Percentiles rank a stretch among this genome's conserved stretches.
phyloP scores from a whole-genome alignment of 2,113 vertebrate genomes.

The Brachypodius melanocephalos region DNA sequence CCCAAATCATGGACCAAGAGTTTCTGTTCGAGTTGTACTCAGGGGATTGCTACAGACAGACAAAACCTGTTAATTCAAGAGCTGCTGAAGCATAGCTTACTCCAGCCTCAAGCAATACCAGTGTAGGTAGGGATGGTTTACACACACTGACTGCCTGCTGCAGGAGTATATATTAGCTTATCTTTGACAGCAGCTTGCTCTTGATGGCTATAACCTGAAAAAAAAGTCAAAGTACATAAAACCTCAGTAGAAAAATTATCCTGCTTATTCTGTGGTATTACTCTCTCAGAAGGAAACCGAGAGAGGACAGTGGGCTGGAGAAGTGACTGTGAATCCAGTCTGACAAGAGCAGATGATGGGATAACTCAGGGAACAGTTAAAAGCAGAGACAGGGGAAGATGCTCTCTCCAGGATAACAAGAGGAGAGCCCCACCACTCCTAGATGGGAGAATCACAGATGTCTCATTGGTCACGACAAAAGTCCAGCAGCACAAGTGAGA shows the following conservation, averaged over 20 bases:
- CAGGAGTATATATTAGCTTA: conserved; percentile 47
- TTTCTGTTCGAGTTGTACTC: background rate
- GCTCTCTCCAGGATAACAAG: background rate
- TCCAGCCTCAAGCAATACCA: conserved; percentile 49
- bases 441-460: background rate
- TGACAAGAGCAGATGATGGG: background rate
- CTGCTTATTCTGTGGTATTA: background rate
- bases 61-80: conserved; percentile 59
- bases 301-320: background rate
- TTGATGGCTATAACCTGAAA: conserved; percentile 38
- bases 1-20: background rate
- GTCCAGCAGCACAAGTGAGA: background rate
- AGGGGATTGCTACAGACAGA: conserved; percentile 33
- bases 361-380: background rate
- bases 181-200: conserved; percentile 57
- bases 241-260: conserved; percentile 19
- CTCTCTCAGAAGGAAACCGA: background rate
- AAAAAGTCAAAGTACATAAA: conserved; percentile 21
- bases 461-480: background rate
- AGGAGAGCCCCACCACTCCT: background rate
- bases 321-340: background rate
- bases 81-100: conserved; percentile 46
- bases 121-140: conserved; percentile 44
- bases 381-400: background rate
- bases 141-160: background rate